Conservation (phyloP, 2,888 invertebrate species). For the Himalopsyche anomala region DNA sequence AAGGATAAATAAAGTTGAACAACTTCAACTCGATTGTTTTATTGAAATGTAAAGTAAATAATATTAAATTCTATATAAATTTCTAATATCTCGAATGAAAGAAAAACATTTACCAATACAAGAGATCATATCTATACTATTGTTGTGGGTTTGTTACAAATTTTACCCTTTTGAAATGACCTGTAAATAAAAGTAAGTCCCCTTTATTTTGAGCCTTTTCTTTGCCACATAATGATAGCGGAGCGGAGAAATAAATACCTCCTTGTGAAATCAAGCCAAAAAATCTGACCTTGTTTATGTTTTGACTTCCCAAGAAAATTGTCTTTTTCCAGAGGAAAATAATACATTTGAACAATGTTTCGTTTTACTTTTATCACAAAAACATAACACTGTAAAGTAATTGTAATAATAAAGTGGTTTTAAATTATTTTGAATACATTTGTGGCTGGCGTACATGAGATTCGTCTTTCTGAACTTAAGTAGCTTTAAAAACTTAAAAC, state of each 20-base stretch:
- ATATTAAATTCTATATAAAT: background rate
- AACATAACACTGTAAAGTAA: no score
- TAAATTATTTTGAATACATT: no score
- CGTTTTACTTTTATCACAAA: background rate
- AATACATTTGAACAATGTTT: background rate
- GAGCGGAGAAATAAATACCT: background rate
- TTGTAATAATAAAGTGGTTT: no score
- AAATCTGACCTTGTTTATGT: slow-evolving; percentile 9
- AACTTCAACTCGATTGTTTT: no score
- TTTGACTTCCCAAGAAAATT: background rate
- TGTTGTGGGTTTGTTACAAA: background rate
- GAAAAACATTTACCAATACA: background rate
- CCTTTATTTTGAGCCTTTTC: background rate
- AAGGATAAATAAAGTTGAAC: no score
- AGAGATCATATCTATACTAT: background rate
- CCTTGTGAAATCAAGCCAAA: background rate
- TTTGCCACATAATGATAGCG: background rate
- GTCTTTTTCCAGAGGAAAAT: background rate
- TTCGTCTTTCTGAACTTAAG: no score
- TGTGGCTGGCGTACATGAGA: no score
- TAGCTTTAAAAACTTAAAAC: no score
- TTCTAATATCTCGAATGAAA: background rate
- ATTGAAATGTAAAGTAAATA: no score
- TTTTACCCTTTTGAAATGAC: background rate
- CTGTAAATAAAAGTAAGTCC: background rate